Conservation (phyloP, 92 coral and sea anemone species). For the Porites rus region DNA sequence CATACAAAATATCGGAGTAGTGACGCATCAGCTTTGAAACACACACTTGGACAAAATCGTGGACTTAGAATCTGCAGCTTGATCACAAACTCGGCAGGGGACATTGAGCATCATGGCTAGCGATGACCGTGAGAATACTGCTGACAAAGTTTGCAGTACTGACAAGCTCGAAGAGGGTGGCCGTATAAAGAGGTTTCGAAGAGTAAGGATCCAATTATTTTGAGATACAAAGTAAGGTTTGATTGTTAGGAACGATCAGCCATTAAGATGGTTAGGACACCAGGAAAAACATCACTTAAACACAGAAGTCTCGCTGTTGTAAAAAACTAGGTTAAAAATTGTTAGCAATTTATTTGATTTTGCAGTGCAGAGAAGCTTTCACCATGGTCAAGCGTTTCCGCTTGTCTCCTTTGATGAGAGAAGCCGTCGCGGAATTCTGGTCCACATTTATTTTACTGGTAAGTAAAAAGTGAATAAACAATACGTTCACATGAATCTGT, state of each 20-base stretch:
- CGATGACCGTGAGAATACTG: background rate
- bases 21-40: background rate
- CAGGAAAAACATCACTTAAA: background rate
- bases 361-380: slow-evolving; percentile 3
- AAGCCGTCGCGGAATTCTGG: slow-evolving; percentile 81
- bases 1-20: background rate
- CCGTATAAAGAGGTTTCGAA: background rate
- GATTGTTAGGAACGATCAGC: too few relatives aligned
- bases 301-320: too few relatives aligned
- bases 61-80: background rate
- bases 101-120: background rate
- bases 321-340: too few relatives aligned
- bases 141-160: background rate
- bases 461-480: slow-evolving; percentile 12
- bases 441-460: slow-evolving; percentile 84
- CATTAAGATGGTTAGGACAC: too few relatives aligned
- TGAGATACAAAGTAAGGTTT: background rate
- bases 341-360: background rate
- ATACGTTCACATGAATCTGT: too few relatives aligned
- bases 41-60: background rate
- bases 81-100: too few relatives aligned
- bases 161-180: background rate
- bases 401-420: slow-evolving; percentile 68
- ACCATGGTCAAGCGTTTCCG: slow-evolving; percentile 44
- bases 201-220: background rate